Evolutionary conservation across 2,888 invertebrate genomes (phyloP).

Genomic region (Isotomurus palustris): DNA sequence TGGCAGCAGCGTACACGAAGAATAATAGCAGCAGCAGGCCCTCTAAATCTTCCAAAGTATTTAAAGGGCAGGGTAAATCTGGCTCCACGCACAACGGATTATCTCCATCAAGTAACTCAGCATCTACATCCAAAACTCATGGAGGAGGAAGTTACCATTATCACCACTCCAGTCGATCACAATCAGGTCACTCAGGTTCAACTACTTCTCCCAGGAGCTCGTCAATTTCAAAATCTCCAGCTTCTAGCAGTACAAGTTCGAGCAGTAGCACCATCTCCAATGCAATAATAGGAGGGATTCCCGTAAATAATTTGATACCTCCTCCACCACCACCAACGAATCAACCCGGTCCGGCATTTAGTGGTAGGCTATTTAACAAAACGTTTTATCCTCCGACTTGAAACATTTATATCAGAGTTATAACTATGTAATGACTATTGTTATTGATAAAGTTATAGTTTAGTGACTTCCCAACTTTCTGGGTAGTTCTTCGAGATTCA

Average conservation of each 20-base stretch:
- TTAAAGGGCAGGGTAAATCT: too few species aligned
- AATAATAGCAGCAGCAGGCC: constrained; percentile 6
- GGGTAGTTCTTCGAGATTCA: too few species aligned
- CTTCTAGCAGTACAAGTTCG: neutral
- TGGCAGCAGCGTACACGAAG: neutral
- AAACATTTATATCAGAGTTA: neutral
- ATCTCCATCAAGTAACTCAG: constrained; percentile 4
- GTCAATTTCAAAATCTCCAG: constrained; percentile 5
- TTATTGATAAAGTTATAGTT: neutral
- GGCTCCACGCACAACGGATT: constrained; percentile 16
- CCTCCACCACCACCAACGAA: constrained; percentile 36
- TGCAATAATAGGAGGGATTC: constrained; percentile 37
- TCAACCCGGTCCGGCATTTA: constrained; percentile 22
- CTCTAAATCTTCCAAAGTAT: too few species aligned
- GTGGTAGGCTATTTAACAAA: constrained; percentile 25
- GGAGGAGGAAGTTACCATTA: constrained; percentile 1
- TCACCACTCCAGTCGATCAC: constrained; percentile 3
- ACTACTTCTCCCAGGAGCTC: constrained; percentile 9
- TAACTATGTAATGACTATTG: neutral
- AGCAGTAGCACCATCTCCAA: constrained; percentile 6
- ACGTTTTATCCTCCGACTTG: constrained; percentile 22
- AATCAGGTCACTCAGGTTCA: neutral
- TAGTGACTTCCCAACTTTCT: too few species aligned
- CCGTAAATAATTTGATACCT: constrained; percentile 33
- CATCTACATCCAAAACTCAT: neutral